A percentile compares a stretch with the other conserved stretches of the same genome.
Conservation (phyloP, 2,113 vertebrate genomes). For the Acrocephalus kingi region DNA sequence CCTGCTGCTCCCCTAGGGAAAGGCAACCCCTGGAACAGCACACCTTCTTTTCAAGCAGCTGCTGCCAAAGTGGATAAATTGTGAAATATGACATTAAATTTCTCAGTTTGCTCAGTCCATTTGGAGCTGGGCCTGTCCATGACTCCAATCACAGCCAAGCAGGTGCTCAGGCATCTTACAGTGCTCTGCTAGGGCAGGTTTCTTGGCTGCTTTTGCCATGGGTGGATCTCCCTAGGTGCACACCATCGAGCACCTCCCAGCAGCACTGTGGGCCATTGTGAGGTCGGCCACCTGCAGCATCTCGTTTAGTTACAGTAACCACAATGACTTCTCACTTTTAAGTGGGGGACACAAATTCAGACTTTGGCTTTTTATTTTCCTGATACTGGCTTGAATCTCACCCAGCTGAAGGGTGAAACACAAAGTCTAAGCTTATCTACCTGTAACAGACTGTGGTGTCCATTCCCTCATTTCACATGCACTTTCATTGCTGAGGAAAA, state of each 20-base stretch:
- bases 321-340: fast-evolving
- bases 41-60: not conserved
- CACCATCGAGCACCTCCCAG: fast-evolving
- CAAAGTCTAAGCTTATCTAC: not conserved
- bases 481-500: not conserved
- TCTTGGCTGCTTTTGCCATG: not conserved
- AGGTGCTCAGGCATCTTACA: not conserved
- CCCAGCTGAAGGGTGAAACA: not conserved
- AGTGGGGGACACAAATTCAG: not conserved
- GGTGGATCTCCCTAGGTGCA: not conserved
- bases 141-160: not conserved
- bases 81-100: not conserved
- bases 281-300: not conserved
- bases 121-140: not conserved
- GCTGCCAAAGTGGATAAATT: not conserved
- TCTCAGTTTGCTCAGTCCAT: not conserved
- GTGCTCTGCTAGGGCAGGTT: not conserved
- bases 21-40: not conserved
- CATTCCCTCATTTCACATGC: not conserved
- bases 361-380: not conserved
- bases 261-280: fast-evolving
- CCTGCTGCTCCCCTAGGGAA: not conserved
- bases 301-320: conserved; percentile 8
- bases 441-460: not conserved
- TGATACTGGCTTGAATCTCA: not conserved